phyloP scores from a whole-genome alignment of 2,113 vertebrate species.

The Petaurus breviceps region DNA sequence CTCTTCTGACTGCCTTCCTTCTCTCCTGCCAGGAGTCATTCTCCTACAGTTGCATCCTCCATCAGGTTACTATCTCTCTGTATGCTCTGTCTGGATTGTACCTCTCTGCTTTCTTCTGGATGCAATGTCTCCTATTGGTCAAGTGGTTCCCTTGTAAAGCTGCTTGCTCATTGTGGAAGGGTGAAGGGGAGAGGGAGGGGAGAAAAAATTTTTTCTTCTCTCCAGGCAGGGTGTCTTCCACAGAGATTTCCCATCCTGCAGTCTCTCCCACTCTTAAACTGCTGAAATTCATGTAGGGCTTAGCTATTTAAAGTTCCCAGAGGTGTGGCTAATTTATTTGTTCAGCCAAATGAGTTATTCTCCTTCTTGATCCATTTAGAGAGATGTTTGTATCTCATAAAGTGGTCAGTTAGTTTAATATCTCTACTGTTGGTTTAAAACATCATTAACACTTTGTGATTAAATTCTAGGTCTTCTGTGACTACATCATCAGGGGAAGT shows the following conservation, averaged over 20 bases:
- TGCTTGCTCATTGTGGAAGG: background rate
- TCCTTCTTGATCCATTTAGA: background rate
- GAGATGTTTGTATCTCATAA: background rate
- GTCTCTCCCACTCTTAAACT: background rate
- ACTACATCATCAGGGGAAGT: background rate
- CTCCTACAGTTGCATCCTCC: background rate
- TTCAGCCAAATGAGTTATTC: background rate
- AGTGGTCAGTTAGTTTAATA: background rate
- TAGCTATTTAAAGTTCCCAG: background rate
- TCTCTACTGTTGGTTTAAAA: background rate
- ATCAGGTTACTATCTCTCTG: background rate
- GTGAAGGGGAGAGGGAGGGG: background rate
- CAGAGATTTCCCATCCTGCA: background rate
- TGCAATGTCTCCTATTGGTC: background rate
- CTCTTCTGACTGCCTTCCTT: background rate
- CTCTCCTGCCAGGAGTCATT: background rate
- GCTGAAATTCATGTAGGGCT: background rate
- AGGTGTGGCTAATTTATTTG: background rate
- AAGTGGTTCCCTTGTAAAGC: background rate
- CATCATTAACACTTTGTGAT: background rate
- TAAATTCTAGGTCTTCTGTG: background rate
- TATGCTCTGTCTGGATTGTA: background rate
- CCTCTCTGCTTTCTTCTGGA: background rate
- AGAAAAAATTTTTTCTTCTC: background rate
- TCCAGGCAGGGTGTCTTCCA: background rate